These are phyloP conservation scores for Aphidoletes aphidimyza DNA, from an alignment of 2,888 invertebrate genomes.

Conservation along the genomic window DNA sequence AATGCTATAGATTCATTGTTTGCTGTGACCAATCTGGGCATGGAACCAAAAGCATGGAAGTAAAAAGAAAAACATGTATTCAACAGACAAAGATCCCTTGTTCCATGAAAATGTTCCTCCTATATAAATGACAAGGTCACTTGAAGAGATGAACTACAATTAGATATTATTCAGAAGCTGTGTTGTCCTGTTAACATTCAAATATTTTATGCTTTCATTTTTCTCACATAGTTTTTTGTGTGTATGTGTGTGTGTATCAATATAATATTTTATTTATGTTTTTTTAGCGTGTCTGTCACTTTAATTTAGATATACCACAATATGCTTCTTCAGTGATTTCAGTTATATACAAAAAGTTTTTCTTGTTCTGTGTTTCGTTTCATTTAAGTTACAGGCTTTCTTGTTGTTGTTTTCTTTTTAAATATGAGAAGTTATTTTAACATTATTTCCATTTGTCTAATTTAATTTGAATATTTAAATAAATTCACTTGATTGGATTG, in stretches of 20 bases:
- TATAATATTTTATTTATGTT: background rate
- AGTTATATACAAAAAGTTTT: background rate
- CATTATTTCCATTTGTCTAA: background rate
- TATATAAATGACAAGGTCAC: conserved; percentile 49
- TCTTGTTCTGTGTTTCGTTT: background rate
- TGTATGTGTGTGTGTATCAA: too few relatives aligned
- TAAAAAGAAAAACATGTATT: background rate
- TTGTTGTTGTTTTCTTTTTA: background rate
- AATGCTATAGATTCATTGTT: too few relatives aligned
- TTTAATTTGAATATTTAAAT: background rate
- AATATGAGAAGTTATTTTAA: too few relatives aligned
- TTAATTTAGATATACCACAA: conserved; percentile 17
- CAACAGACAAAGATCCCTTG: conserved; percentile 25
- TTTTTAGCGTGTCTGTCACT: background rate
- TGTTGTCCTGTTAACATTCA: too few relatives aligned
- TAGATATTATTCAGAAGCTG: too few relatives aligned
- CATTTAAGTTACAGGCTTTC: background rate
- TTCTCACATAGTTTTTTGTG: background rate
- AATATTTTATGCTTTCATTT: background rate
- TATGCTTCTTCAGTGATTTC: conserved; percentile 30
- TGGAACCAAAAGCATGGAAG: background rate
- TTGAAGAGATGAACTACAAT: conserved; percentile 36
- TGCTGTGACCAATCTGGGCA: too few relatives aligned
- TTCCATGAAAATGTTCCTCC: background rate
- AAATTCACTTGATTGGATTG: background rate